Evolutionary conservation across 2,797 vertebrate genomes (phyloP).

Genomic region (Mormyrus proboscirostris): DNA sequence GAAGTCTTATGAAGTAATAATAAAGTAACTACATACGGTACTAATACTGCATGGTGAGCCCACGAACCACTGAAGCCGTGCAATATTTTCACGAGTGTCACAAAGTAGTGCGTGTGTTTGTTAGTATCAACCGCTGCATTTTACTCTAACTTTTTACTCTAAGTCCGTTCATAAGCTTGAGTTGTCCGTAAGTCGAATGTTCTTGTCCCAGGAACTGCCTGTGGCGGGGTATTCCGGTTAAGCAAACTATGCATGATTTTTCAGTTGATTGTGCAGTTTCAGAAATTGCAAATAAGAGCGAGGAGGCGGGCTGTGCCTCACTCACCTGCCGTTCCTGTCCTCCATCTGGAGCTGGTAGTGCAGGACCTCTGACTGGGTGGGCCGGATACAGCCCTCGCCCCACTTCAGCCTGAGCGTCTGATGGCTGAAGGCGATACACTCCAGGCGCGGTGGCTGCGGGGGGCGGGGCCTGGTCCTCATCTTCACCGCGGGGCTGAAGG

Average conservation of each 20-base stretch:
- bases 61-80: not conserved
- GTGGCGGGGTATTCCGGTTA: not conserved
- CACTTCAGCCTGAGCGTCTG: conserved; percentile 97
- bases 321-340: conserved; percentile 86
- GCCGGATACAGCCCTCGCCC: conserved; percentile 82
- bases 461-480: conserved; percentile 95
- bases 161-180: not conserved
- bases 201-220: not conserved
- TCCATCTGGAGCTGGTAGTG: conserved; percentile 95
- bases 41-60: not conserved
- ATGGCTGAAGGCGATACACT: conserved; percentile 91
- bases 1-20: not conserved
- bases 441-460: conserved; percentile 86
- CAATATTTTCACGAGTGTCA: not conserved
- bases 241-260: not conserved
- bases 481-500: conserved; percentile 94
- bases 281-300: not conserved
- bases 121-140: not conserved
- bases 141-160: not conserved
- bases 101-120: not conserved
- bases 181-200: not conserved
- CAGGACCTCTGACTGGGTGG: conserved; percentile 73
- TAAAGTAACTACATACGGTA: not conserved
- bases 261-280: not conserved
- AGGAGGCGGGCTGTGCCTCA: not conserved